phyloP scores from a whole-genome alignment of 1,140 invertebrate genomes.

The Armadillidium nasatum region DNA sequence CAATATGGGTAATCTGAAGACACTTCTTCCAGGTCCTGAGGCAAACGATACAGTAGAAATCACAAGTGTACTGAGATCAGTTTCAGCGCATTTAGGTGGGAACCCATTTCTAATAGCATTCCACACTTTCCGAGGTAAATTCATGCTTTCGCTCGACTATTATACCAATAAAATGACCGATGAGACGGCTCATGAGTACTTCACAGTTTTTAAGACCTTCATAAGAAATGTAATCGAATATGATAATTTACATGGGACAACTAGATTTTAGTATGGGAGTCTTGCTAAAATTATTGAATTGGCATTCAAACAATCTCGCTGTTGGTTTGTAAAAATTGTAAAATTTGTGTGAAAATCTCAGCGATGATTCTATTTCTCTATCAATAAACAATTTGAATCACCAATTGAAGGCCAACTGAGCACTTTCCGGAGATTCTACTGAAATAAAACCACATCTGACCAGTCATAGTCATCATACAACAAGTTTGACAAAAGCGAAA shows the following conservation, averaged over 20 bases:
- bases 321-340: no score
- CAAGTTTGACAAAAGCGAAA: no score
- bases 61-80: conserved; percentile 26
- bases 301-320: no score
- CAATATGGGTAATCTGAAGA: conserved; percentile 37
- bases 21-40: conserved; percentile 1
- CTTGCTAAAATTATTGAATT: no score
- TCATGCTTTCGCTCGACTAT: conserved; percentile 33
- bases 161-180: conserved; percentile 36
- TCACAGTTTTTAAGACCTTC: not conserved
- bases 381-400: no score
- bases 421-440: no score
- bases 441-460: no score
- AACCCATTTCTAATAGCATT: conserved; percentile 21
- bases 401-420: no score
- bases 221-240: not conserved
- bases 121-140: conserved; percentile 31
- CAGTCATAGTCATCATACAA: no score
- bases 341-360: no score
- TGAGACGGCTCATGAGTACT: conserved; percentile 13
- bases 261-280: not conserved
- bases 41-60: conserved; percentile 25
- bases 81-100: conserved; percentile 24
- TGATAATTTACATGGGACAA: not conserved
- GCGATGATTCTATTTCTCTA: no score